These are phyloP conservation scores for Eutrigla gurnardus DNA, from an alignment of 2,797 vertebrate species.

Conservation along the genomic window DNA sequence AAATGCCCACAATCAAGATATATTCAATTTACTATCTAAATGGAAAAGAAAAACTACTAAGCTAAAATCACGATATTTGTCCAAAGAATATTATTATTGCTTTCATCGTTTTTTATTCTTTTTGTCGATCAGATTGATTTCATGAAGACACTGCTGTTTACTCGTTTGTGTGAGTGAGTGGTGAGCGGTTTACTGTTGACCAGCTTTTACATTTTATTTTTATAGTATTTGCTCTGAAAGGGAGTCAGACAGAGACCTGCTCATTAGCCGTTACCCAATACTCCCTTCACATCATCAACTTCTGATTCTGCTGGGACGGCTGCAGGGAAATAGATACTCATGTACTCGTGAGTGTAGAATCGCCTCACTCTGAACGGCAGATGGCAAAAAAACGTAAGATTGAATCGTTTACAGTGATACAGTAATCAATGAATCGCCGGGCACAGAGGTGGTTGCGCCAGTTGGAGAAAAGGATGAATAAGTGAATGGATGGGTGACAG, in stretches of 20 bases:
- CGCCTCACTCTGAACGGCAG: constrained; percentile 16
- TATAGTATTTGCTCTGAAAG: not conserved
- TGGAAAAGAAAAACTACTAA: not conserved
- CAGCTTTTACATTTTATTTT: not conserved
- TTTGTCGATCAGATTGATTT: not conserved
- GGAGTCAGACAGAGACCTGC: constrained; percentile 33
- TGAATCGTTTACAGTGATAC: not conserved
- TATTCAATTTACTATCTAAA: not conserved
- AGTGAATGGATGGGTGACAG: not conserved
- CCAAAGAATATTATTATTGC: no score
- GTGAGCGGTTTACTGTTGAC: not conserved
- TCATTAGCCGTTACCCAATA: constrained; percentile 54
- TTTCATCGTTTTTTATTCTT: not conserved
- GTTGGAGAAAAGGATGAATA: not conserved
- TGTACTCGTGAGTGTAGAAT: constrained; percentile 1
- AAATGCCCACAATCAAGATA: not conserved
- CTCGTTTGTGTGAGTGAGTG: not conserved
- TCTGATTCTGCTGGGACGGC: constrained; percentile 15
- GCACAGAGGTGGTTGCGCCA: not conserved
- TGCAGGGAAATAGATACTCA: constrained; percentile 26
- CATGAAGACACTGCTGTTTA: not conserved
- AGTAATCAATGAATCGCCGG: not conserved
- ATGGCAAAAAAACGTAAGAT: not conserved
- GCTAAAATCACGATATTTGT: not conserved
- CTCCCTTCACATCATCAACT: constrained; percentile 32